Conservation (phyloP, 2,888 invertebrate species). For the Sinodicranocentrus sp. region DNA sequence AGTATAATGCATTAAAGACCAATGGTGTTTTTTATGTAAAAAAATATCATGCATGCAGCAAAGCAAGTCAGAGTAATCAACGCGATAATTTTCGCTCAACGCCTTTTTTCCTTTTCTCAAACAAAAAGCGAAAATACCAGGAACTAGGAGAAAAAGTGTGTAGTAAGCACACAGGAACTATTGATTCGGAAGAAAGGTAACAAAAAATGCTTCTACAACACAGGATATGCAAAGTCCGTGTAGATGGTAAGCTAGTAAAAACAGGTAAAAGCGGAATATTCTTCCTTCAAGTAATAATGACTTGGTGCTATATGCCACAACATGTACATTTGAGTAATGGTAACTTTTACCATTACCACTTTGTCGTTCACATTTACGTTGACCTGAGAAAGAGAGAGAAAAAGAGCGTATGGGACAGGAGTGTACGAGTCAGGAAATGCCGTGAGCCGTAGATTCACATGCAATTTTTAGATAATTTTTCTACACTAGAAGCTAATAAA, state of each 20-base stretch:
- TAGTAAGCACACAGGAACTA: slow-evolving; percentile 42
- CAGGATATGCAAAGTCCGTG: slow-evolving; percentile 42
- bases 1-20: too few species aligned
- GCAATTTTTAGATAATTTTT: slow-evolving; percentile 77
- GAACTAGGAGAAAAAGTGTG: slow-evolving; percentile 48
- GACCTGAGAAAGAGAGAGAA: slow-evolving; percentile 1
- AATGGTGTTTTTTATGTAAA: slow-evolving; percentile 34
- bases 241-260: slow-evolving; percentile 19
- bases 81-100: slow-evolving; percentile 64
- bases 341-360: slow-evolving; percentile 23
- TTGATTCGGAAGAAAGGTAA: slow-evolving; percentile 65
- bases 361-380: slow-evolving; percentile 28
- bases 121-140: slow-evolving; percentile 44
- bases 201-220: slow-evolving; percentile 37
- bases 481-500: slow-evolving; percentile 70
- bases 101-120: slow-evolving; percentile 55
- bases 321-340: neutral
- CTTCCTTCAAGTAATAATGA: slow-evolving; percentile 23
- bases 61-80: slow-evolving; percentile 49
- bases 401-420: slow-evolving; percentile 28
- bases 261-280: slow-evolving; percentile 48
- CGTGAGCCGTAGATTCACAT: slow-evolving; percentile 75
- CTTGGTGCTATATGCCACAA: neutral
- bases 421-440: slow-evolving; percentile 70
- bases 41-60: slow-evolving; percentile 31